These are phyloP conservation scores for Gobio gobio DNA, from an alignment of 2,113 vertebrate genomes.

Conservation along the genomic window DNA sequence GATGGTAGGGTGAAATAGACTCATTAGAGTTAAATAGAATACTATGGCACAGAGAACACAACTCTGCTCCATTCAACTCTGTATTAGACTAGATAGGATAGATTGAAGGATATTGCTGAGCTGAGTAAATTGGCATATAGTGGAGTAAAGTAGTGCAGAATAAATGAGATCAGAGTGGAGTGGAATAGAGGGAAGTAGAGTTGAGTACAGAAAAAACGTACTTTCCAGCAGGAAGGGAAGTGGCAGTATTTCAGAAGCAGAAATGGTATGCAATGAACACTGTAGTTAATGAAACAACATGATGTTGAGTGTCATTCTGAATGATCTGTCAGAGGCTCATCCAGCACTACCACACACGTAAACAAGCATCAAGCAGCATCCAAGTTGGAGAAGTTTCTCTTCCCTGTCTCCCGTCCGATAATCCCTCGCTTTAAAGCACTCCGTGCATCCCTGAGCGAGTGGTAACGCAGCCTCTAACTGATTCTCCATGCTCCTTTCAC, in stretches of 20 bases:
- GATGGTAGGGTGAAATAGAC: too few species aligned
- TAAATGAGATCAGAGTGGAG: background rate
- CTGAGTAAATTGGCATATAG: background rate
- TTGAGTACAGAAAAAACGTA: background rate
- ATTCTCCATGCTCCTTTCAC: conserved; percentile 74
- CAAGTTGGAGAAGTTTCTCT: conserved; percentile 34
- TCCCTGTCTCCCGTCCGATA: conserved; percentile 43
- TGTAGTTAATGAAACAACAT: background rate
- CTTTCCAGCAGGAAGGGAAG: background rate
- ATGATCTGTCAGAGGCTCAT: background rate
- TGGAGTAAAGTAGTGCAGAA: background rate
- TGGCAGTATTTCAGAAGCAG: background rate
- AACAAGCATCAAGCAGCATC: conserved; percentile 1
- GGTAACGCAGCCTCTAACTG: conserved; percentile 69
- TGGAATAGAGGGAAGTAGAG: background rate
- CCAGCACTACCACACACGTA: background rate
- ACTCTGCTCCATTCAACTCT: too few species aligned
- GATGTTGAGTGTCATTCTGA: background rate
- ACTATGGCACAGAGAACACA: too few species aligned
- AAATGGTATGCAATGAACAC: background rate
- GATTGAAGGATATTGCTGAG: background rate
- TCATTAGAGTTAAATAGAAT: too few species aligned
- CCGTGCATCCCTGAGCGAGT: conserved; percentile 65
- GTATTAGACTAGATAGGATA: background rate
- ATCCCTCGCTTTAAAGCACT: conserved; percentile 64